Percentiles rank a stretch among this genome's conserved stretches.
phyloP scores from a whole-genome alignment of 2,797 vertebrate species.

The Lepilemur ruficaudatus region DNA sequence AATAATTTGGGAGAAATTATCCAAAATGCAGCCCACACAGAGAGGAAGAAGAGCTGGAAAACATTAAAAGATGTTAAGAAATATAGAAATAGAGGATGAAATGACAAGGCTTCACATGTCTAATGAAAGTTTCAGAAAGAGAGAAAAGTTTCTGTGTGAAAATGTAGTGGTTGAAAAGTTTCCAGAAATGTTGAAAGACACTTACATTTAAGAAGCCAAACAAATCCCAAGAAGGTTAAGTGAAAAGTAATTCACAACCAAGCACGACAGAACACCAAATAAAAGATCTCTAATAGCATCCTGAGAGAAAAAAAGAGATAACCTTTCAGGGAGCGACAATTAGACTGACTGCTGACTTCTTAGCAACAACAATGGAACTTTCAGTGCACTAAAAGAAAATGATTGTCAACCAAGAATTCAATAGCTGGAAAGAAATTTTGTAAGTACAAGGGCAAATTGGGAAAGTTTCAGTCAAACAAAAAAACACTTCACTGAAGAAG shows the following conservation, averaged over 20 bases:
- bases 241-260: neutral
- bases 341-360: neutral
- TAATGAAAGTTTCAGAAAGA: neutral
- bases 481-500: neutral
- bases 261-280: neutral
- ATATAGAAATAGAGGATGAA: neutral
- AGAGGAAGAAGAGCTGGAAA: neutral
- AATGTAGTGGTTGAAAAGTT: neutral
- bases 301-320: neutral
- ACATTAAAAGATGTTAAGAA: neutral
- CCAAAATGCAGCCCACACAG: neutral
- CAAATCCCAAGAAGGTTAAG: neutral
- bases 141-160: neutral
- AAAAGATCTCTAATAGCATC: neutral
- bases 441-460: neutral
- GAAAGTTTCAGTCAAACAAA: neutral
- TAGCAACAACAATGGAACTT: neutral
- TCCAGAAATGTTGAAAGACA: constrained; percentile 23
- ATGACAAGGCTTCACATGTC: neutral
- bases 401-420: neutral
- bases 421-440: neutral
- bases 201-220: neutral
- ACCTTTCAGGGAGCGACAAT: neutral
- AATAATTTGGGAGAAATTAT: neutral
- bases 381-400: neutral